Evolutionary conservation across 2,888 invertebrate genomes (phyloP).

Genomic region (Cheilosia variabilis): DNA sequence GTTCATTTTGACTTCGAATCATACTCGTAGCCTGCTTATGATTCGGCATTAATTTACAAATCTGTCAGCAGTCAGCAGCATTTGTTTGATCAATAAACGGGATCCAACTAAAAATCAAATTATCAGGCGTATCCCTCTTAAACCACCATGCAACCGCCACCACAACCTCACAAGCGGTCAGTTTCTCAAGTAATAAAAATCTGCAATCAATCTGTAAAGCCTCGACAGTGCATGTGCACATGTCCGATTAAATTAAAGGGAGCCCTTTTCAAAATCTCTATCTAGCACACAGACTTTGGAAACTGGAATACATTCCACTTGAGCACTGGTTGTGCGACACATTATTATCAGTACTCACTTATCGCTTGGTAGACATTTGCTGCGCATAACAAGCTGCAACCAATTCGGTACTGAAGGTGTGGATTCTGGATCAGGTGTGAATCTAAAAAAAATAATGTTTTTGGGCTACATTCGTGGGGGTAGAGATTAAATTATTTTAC

Average conservation of each 20-base stretch:
- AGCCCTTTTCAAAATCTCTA: constrained; percentile 18
- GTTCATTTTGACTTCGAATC: no score
- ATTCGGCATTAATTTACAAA: no score
- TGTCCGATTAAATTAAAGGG: constrained; percentile 47
- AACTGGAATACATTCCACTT: background rate
- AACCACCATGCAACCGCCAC: constrained; percentile 14
- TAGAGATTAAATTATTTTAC: constrained; percentile 76
- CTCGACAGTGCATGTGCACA: background rate
- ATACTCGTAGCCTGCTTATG: no score
- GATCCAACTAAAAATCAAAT: no score
- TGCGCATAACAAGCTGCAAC: constrained; percentile 83
- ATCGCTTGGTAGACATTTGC: constrained; percentile 79
- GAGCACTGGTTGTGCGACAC: background rate
- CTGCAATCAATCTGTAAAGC: constrained; percentile 29
- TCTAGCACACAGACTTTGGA: constrained; percentile 8
- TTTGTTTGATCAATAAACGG: no score
- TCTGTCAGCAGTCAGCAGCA: no score
- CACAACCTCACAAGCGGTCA: background rate
- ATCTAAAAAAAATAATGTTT: constrained; percentile 77
- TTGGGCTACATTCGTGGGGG: constrained; percentile 36
- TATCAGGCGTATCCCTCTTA: background rate
- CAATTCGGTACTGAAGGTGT: constrained; percentile 82
- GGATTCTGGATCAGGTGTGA: constrained; percentile 81
- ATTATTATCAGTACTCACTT: constrained; percentile 52
- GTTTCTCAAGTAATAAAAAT: background rate